These are phyloP conservation scores for Hestina assimilis DNA, from an alignment of 1,140 invertebrate species.

Conservation along the genomic window DNA sequence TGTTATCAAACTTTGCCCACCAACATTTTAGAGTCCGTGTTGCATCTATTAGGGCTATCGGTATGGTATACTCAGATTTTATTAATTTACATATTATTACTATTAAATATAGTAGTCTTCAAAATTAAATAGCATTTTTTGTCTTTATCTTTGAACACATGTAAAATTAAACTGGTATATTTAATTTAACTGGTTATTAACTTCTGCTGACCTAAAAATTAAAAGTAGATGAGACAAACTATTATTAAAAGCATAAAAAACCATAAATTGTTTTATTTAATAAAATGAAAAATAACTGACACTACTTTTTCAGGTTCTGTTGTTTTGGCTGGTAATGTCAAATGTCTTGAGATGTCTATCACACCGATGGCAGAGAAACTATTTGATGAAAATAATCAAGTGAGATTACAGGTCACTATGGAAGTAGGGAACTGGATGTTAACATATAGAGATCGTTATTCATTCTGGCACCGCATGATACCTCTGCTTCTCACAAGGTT, in stretches of 20 bases:
- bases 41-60: conserved; percentile 85
- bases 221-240: background rate
- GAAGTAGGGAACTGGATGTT: conserved; percentile 86
- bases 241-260: background rate
- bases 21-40: conserved; percentile 90
- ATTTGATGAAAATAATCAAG: conserved; percentile 85
- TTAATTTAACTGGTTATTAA: too few species aligned
- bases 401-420: conserved; percentile 81
- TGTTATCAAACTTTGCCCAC: conserved; percentile 85
- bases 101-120: too few species aligned
- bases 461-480: conserved; percentile 86
- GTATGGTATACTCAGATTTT: conserved; percentile 56
- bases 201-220: too few species aligned
- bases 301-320: conserved; percentile 65
- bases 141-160: too few species aligned
- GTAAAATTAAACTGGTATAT: too few species aligned
- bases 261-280: background rate
- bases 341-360: conserved; percentile 72
- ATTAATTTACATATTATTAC: background rate
- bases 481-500: conserved; percentile 84
- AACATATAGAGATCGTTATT: conserved; percentile 85
- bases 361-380: conserved; percentile 85
- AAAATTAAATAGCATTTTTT: too few species aligned
- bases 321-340: conserved; percentile 64
- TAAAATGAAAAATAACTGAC: too few species aligned